Base-by-base conservation (phyloP, 2,113 vertebrate species). In the Monarcha castaneiventris region DNA sequence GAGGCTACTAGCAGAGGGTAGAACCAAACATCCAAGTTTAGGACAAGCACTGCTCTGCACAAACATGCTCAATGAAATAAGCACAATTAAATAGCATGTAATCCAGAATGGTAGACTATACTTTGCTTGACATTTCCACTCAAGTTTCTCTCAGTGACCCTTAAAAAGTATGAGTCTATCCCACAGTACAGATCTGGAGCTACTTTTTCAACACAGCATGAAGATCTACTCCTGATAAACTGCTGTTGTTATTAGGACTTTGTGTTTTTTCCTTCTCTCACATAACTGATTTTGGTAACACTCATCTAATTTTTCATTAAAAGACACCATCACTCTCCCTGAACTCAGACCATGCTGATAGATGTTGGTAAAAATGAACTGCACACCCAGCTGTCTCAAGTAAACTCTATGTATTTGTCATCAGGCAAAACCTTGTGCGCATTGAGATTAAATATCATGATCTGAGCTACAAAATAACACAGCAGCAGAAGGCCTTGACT, bases 361-460 rank as follows among this genome's bases (percentile, higher is more conserved):
- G 23, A 43, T 51, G 22, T n/a, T 43, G 61, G 21, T 23, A 29
- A 59, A 64, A 86, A 64, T 37, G 35, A 67, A 49, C 39, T 55
- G 21, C n/a, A 29, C 5, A 59, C 10, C 27, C 49, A 15, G 59
- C 9, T 32, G 35, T 32, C 46, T 77, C 73, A 37, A 80, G 41
- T 84, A 75, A 89, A 43, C 8, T 72, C 43, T 94, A 29, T 88
- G 27, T 90, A 48, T 94, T 97, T 82, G 63, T 93, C 62, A 64
- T 30, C 73, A 98, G 98, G 92, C 87, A 98, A 91, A 98, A 98
- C 80, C 97, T 98, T 51, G 97, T 98, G 87, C 83, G 93, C 77
- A 98, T 98, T 95, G 98, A 98, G 85, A 98, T 98, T 87, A 98
- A 97, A 52, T 98, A 98, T 20, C 90, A 97, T 22, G 98, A 98